Evolutionary conservation across 2,113 vertebrate species (phyloP).

Genomic region (Xiphophorus couchianus): DNA sequence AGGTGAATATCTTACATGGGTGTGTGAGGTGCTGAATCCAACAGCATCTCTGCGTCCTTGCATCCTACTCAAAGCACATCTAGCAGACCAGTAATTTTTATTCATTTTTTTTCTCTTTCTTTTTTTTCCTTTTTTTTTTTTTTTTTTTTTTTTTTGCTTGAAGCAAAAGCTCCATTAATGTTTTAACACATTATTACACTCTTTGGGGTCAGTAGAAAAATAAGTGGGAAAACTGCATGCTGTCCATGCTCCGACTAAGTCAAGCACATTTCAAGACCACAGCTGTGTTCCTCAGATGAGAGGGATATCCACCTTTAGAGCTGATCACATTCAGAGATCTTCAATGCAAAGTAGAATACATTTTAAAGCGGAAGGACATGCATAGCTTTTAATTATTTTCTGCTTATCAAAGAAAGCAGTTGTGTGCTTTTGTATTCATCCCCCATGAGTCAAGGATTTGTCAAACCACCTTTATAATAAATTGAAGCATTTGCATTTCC

Average conservation of each 20-base stretch:
- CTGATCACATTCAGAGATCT: constrained; percentile 2
- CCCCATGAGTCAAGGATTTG: not conserved
- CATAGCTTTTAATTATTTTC: not conserved
- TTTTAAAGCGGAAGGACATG: not conserved
- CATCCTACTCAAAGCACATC: constrained; percentile 15
- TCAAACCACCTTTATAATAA: not conserved
- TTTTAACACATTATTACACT: constrained; percentile 35
- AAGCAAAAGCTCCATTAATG: constrained; percentile 18
- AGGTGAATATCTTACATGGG: constrained; percentile 31
- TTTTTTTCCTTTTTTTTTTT: not conserved
- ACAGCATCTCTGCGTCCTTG: constrained; percentile 25
- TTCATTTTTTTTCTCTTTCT: too few species aligned
- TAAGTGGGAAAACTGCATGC: constrained; percentile 15
- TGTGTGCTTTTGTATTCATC: not conserved
- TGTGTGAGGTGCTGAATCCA: constrained; percentile 29
- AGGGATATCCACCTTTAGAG: constrained; percentile 1
- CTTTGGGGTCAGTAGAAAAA: constrained; percentile 21
- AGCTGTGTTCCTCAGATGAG: constrained; percentile 3
- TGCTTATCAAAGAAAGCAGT: too few species aligned
- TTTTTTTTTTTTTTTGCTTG: not conserved
- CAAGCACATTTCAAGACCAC: constrained; percentile 19
- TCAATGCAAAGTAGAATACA: not conserved
- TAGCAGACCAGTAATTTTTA: not conserved
- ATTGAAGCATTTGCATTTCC: not conserved
- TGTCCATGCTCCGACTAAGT: constrained; percentile 27